These are phyloP conservation scores for Pristionchus entomophagus DNA, from an alignment of 2,888 invertebrate species.

Conservation along the genomic window DNA sequence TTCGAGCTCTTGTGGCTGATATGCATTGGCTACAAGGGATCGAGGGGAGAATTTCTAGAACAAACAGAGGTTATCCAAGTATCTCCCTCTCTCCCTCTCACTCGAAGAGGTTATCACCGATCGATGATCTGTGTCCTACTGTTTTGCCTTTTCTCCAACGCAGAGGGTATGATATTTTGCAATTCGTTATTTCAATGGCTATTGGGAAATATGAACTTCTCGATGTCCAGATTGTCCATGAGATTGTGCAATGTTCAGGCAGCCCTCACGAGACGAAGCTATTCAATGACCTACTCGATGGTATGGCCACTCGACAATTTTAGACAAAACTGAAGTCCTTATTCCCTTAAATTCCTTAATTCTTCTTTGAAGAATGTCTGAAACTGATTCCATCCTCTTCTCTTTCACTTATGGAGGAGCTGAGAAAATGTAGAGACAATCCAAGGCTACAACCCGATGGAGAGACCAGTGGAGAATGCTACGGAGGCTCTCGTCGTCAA, in stretches of 20 bases:
- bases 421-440: background rate
- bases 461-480: slow-evolving; percentile 77
- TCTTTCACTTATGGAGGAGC: too few species aligned
- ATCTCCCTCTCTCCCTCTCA: background rate
- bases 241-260: background rate
- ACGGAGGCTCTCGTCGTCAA: slow-evolving; percentile 76
- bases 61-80: background rate
- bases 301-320: too few species aligned
- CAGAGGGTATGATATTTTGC: background rate
- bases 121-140: background rate
- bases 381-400: background rate
- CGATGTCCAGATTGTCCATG: background rate
- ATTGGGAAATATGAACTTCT: background rate
- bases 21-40: background rate
- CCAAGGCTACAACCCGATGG: slow-evolving; percentile 76
- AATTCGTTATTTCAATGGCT: background rate
- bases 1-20: too few species aligned
- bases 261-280: slow-evolving; percentile 33
- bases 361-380: background rate
- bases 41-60: background rate
- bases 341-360: too few species aligned
- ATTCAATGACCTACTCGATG: slow-evolving; percentile 35
- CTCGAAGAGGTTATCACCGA: slow-evolving; percentile 7
- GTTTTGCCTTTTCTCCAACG: background rate
- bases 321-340: too few species aligned